phyloP scores from a whole-genome alignment of 1,140 invertebrate genomes.

The Bombus consobrinus region DNA sequence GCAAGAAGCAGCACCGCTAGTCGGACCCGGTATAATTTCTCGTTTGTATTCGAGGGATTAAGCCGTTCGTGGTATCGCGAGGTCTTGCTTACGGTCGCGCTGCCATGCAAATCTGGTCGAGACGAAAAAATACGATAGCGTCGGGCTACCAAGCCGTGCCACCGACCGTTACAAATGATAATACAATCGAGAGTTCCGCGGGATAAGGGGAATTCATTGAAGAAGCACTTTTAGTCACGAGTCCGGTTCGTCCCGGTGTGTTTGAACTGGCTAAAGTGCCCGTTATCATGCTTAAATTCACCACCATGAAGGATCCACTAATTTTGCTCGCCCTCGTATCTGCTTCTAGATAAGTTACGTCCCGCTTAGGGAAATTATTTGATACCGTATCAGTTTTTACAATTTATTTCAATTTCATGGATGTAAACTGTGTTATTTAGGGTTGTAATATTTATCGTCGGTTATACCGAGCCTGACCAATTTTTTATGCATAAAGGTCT shows the following conservation, averaged over 20 bases:
- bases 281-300: constrained; percentile 30
- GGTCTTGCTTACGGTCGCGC: constrained; percentile 45
- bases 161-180: constrained; percentile 54
- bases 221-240: constrained; percentile 45
- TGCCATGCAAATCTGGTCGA: constrained; percentile 52
- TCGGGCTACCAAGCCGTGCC: constrained; percentile 37
- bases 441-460: background rate
- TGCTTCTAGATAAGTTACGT: background rate
- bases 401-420: background rate
- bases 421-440: background rate
- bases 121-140: constrained; percentile 63
- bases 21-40: constrained; percentile 40
- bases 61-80: constrained; percentile 46
- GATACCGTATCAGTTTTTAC: background rate
- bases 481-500: background rate
- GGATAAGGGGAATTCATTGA: constrained; percentile 34
- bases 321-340: background rate
- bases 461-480: background rate
- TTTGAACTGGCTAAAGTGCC: constrained; percentile 12
- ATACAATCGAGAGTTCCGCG: constrained; percentile 55
- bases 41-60: constrained; percentile 49
- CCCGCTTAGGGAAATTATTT: background rate
- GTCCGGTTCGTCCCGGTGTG: background rate
- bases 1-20: background rate
- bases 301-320: background rate